Conservation (phyloP, 1,140 invertebrate genomes). For the Choristoneura fumiferana region DNA sequence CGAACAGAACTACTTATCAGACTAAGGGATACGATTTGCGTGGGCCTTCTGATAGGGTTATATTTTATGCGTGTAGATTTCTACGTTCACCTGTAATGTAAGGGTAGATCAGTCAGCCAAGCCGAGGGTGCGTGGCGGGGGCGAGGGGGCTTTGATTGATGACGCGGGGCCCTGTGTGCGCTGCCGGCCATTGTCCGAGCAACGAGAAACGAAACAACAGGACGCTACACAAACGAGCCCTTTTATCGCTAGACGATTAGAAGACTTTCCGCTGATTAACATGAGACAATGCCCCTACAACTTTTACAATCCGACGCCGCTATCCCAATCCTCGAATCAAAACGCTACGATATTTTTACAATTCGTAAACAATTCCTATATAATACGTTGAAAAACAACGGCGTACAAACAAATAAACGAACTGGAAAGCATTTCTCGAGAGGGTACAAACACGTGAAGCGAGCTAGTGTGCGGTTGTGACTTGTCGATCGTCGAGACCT, state of each 20-base stretch:
- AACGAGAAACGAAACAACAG: conserved; percentile 61
- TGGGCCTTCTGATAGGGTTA: conserved; percentile 28
- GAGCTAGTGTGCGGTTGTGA: conserved; percentile 39
- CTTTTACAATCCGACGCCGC: background rate
- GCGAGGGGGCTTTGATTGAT: conserved; percentile 62
- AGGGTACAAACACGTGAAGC: conserved; percentile 45
- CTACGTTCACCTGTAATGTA: conserved; percentile 44
- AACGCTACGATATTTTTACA: conserved; percentile 19
- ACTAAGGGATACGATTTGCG: conserved; percentile 10
- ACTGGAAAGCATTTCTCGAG: conserved; percentile 68
- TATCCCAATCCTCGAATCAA: background rate
- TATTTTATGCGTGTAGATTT: conserved; percentile 34
- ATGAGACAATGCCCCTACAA: conserved; percentile 16
- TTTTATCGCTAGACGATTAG: conserved; percentile 47
- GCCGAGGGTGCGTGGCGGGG: conserved; percentile 32
- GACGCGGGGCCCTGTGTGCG: conserved; percentile 57
- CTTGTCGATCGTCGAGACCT: conserved; percentile 52
- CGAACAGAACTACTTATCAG: conserved; percentile 13
- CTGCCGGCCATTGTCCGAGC: conserved; percentile 56
- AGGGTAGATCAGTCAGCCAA: conserved; percentile 40
- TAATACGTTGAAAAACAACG: conserved; percentile 38
- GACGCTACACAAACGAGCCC: conserved; percentile 51
- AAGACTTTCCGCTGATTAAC: conserved; percentile 32
- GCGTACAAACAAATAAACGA: conserved; percentile 62
- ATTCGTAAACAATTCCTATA: conserved; percentile 32